These are phyloP conservation scores for Nesogale talazaci DNA, from an alignment of 2,113 vertebrate genomes.

Conservation along the genomic window DNA sequence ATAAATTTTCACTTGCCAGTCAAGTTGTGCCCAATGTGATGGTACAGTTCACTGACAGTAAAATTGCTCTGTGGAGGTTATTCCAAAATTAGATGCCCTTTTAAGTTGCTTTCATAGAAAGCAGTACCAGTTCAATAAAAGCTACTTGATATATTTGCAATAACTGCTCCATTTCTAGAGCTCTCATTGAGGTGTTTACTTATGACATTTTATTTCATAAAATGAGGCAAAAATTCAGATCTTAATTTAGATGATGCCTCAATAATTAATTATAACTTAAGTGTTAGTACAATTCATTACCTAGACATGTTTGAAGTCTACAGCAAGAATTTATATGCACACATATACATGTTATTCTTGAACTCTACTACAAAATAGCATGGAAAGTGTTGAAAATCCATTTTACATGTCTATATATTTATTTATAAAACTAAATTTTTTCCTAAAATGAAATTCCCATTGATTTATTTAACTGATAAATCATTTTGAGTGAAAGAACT, in stretches of 20 bases:
- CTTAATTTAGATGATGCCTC: slow-evolving; percentile 36
- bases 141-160: not conserved
- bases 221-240: slow-evolving; percentile 53
- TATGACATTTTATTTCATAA: slow-evolving; percentile 25
- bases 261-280: slow-evolving; percentile 65
- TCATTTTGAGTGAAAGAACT: slow-evolving; percentile 46
- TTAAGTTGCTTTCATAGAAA: not conserved
- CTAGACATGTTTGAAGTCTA: not conserved
- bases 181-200: not conserved
- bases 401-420: slow-evolving; percentile 28
- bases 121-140: rapidly evolving
- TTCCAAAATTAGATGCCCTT: not conserved
- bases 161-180: rapidly evolving
- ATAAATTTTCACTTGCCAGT: too few species aligned
- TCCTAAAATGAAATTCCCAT: slow-evolving; percentile 68
- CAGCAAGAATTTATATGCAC: slow-evolving; percentile 35
- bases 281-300: slow-evolving; percentile 35
- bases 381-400: not conserved
- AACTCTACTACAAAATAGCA: not conserved
- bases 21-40: not conserved
- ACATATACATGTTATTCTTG: slow-evolving; percentile 20
- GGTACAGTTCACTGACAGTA: not conserved
- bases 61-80: rapidly evolving
- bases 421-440: slow-evolving; percentile 65
- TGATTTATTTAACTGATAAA: slow-evolving; percentile 75